Conservation (phyloP, 64 coral and sea anemone species). For the Porites lutea region DNA sequence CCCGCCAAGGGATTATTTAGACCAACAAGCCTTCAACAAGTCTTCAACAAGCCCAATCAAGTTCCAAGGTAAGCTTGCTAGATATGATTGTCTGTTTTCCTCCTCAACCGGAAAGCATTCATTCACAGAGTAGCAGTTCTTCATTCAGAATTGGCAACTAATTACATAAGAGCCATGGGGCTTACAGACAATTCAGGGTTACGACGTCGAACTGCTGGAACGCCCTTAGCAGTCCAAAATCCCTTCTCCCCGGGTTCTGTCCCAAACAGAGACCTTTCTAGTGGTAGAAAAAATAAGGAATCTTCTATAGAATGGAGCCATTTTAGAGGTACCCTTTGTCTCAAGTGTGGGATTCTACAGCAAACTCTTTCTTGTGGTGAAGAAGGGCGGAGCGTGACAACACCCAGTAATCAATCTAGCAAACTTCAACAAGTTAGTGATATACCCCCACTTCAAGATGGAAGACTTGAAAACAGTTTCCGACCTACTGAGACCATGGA, state of each 20-base stretch:
- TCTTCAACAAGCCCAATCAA: background rate
- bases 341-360: background rate
- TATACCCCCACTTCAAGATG: constrained; percentile 29
- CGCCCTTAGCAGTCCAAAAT: background rate
- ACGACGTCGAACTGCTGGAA: background rate
- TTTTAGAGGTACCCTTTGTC: background rate
- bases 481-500: background rate
- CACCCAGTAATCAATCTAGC: background rate
- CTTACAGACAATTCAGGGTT: background rate
- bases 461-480: constrained; percentile 6
- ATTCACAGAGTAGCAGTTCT: background rate
- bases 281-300: background rate
- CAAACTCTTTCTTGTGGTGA: constrained; percentile 9
- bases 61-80: background rate
- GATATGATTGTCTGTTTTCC: background rate
- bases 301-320: background rate
- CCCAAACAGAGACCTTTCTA: background rate
- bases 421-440: background rate
- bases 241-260: background rate
- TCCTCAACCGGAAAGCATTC: too few relatives aligned
- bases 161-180: background rate
- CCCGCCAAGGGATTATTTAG: background rate
- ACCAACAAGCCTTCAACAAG: background rate
- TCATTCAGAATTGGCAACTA: constrained; percentile 6
- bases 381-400: background rate